phyloP scores from a whole-genome alignment of 2,888 invertebrate species.

The Agrotis ipsilon region DNA sequence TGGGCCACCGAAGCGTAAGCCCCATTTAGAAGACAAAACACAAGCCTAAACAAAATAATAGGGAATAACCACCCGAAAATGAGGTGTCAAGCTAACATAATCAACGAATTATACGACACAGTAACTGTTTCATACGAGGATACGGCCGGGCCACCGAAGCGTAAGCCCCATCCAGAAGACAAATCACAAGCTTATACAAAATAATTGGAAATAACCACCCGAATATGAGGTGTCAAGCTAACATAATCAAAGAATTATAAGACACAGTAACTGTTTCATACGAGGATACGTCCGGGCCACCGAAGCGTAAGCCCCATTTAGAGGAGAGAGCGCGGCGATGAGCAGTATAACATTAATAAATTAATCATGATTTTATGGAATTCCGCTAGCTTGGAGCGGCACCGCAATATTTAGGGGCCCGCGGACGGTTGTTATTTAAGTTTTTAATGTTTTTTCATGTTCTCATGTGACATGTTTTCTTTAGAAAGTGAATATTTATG shows the following conservation, averaged over 20 bases:
- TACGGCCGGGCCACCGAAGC: constrained; percentile 78
- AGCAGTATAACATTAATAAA: constrained; percentile 90
- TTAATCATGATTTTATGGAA: constrained; percentile 90
- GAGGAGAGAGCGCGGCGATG: constrained; percentile 85
- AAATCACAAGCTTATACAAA: constrained; percentile 66
- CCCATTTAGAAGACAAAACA: too few species aligned
- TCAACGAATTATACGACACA: neutral
- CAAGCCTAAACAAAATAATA: too few species aligned
- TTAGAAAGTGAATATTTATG: constrained; percentile 16
- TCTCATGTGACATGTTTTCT: constrained; percentile 14
- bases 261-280: constrained; percentile 55
- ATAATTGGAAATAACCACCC: too few species aligned
- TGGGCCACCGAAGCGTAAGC: too few species aligned
- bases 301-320: constrained; percentile 86
- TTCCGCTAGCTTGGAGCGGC: constrained; percentile 80
- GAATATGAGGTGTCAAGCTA: constrained; percentile 8
- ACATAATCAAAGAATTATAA: constrained; percentile 36
- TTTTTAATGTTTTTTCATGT: neutral
- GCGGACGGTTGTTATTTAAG: constrained; percentile 9
- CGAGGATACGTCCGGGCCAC: constrained; percentile 79
- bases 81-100: constrained; percentile 21
- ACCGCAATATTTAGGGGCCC: constrained; percentile 75
- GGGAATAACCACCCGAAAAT: too few species aligned
- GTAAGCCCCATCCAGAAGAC: constrained; percentile 83
- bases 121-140: constrained; percentile 66